Conservation (phyloP, 2,888 invertebrate species). For the Morpho deidamia region DNA sequence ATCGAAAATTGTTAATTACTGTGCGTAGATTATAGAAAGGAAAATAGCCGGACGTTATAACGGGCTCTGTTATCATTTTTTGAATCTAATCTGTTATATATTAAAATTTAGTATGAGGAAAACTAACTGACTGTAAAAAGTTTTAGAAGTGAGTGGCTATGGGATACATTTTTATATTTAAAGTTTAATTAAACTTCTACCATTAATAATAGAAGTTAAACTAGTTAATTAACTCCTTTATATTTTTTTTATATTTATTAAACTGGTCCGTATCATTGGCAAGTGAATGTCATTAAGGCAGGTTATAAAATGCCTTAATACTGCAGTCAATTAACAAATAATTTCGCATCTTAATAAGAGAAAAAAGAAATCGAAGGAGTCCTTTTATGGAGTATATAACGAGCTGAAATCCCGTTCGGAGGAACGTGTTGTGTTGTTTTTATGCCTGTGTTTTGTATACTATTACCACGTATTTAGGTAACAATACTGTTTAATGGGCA, state of each 20-base stretch:
- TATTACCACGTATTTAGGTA: conserved; percentile 27
- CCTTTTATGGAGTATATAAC: conserved; percentile 51
- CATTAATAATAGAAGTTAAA: not conserved
- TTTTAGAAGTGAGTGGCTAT: too few relatives aligned
- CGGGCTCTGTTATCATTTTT: too few relatives aligned
- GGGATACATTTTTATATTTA: too few relatives aligned
- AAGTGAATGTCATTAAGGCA: conserved; percentile 18
- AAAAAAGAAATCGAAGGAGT: conserved; percentile 40
- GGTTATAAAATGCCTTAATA: conserved; percentile 29
- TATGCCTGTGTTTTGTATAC: conserved; percentile 32
- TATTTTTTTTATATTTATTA: conserved; percentile 3
- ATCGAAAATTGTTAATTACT: too few relatives aligned
- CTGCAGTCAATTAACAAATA: conserved; percentile 36
- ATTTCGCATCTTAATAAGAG: conserved; percentile 40
- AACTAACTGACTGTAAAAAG: too few relatives aligned
- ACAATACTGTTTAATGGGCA: conserved; percentile 11
- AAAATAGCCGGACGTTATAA: too few relatives aligned
- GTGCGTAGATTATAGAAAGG: too few relatives aligned
- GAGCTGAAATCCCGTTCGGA: conserved; percentile 50
- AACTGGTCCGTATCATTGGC: conserved; percentile 14
- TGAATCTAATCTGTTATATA: too few relatives aligned
- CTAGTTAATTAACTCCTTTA: not conserved
- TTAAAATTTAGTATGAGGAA: too few relatives aligned
- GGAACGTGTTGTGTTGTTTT: conserved; percentile 48
- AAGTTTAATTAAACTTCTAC: too few relatives aligned